Evolutionary conservation across 2,888 invertebrate species (phyloP).

Genomic region (Tinea semifulvella): DNA sequence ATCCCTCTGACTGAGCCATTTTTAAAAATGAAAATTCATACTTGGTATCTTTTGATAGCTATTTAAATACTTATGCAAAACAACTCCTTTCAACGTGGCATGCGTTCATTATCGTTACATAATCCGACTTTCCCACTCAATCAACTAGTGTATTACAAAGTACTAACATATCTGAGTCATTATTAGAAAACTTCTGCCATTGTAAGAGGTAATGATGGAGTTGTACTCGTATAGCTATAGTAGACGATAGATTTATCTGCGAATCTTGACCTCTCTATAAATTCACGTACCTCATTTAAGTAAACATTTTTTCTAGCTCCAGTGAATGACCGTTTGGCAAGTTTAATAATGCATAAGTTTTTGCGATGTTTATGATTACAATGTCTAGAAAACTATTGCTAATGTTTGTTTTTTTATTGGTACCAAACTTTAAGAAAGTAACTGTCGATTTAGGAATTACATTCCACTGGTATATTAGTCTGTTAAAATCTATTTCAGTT

Average conservation of each 20-base stretch:
- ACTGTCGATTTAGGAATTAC: too few species aligned
- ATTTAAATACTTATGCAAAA: too few species aligned
- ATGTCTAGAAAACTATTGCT: not conserved
- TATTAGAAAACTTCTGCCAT: not conserved
- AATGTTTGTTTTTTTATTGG: conserved; percentile 3
- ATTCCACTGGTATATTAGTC: conserved; percentile 2
- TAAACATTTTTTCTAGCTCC: conserved; percentile 1
- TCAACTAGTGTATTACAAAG: too few species aligned
- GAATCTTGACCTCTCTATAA: conserved; percentile 6
- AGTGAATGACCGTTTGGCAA: conserved; percentile 2
- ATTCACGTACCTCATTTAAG: not conserved
- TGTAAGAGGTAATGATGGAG: not conserved
- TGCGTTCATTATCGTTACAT: too few species aligned
- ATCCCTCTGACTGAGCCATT: too few species aligned
- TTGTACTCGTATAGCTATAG: not conserved
- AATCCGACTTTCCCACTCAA: too few species aligned
- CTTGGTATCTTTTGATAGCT: too few species aligned
- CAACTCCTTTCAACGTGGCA: too few species aligned
- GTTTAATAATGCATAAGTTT: conserved; percentile 1
- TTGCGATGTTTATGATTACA: conserved; percentile 2
- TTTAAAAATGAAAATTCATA: too few species aligned
- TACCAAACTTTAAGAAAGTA: too few species aligned
- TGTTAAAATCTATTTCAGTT: conserved; percentile 29
- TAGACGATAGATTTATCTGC: not conserved
- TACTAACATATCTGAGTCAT: too few species aligned